Base-by-base conservation (phyloP, 2,888 invertebrate genomes). In the Dromius quadrimaculatus region DNA sequence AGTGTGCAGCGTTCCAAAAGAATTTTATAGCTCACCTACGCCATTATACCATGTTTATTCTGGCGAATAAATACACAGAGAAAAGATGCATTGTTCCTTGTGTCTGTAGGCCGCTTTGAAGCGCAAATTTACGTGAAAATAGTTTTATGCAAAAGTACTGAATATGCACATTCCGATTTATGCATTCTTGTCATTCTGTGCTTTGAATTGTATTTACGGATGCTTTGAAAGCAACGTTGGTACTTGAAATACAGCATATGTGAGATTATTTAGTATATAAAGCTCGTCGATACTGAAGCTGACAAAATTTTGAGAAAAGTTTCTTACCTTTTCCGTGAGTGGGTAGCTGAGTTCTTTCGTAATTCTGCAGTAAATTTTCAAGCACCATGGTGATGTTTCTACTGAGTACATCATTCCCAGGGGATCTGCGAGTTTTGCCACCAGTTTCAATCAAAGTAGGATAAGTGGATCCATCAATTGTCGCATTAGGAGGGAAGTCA, bases 271-370 rank as follows among this genome's bases (percentile, higher is more conserved):
- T 43, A 43, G n/a, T n/a, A n/a, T n/a, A n/a, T n/a, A n/a, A n/a
- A n/a, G n/a, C n/a, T n/a, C n/a, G n/a, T n/a, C n/a, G n/a, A n/a
- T n/a, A n/a, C n/a, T n/a, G n/a, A n/a, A n/a, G n/a, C n/a, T n/a
- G n/a, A n/a, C n/a, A n/a, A n/a, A n/a, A n/a, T n/a, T n/a, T n/a
- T n/a, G n/a, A n/a, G n/a, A n/a, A n/a, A n/a, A n/a, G n/a, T n/a
- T n/a, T n/a, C n/a, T n/a, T n/a, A 93, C 94, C 94, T 88, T 91
- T 89, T 43, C 92, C 93, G 79, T 94, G 93, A n/a, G 93, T 93
- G 2, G 95, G 95, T 73, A 94, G 83, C 78, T 94, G 94, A 19
- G 93, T 94, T 79, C 92, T 93, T 81, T 95, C 95, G 80, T 95
- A 95, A 81, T 94, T 92, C 83, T 94, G 93, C 76, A 95, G 85